Percentiles rank a stretch among this genome's conserved stretches.
phyloP scores from a whole-genome alignment of 2,888 invertebrate genomes.

The Aleiodes alternator region DNA sequence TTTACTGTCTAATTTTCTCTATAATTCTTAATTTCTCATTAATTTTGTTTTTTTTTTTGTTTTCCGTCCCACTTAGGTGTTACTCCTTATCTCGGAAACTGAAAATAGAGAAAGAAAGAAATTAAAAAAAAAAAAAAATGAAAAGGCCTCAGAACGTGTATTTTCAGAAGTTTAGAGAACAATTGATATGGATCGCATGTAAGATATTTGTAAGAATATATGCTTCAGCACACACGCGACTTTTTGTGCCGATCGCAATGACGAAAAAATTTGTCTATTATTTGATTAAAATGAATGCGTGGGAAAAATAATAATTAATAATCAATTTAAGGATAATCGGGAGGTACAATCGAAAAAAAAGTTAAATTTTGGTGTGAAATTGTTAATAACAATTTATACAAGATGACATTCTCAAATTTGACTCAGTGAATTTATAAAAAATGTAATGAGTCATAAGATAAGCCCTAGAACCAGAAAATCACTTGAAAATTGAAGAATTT shows the following conservation, averaged over 20 bases:
- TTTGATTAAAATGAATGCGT: conserved; percentile 18
- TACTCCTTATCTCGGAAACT: conserved; percentile 37
- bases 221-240: conserved; percentile 43
- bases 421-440: too few species aligned
- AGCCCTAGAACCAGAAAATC: too few species aligned
- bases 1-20: not conserved
- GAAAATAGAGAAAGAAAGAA: conserved; percentile 18
- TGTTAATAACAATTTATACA: too few species aligned
- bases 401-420: too few species aligned
- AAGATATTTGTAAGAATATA: conserved; percentile 38
- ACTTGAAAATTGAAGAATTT: too few species aligned
- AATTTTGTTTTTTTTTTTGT: conserved; percentile 51
- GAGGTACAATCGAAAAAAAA: too few species aligned
- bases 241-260: conserved; percentile 29
- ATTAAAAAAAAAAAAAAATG: conserved; percentile 13
- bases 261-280: conserved; percentile 13
- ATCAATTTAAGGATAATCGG: not conserved
- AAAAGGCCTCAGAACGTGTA: conserved; percentile 35
- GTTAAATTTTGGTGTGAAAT: too few species aligned
- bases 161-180: conserved; percentile 26
- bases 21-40: not conserved
- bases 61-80: conserved; percentile 37
- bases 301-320: not conserved
- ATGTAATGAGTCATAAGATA: too few species aligned
- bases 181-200: conserved; percentile 30